phyloP scores from a whole-genome alignment of 2,113 vertebrate species.

The Microcebus griseorufus region DNA sequence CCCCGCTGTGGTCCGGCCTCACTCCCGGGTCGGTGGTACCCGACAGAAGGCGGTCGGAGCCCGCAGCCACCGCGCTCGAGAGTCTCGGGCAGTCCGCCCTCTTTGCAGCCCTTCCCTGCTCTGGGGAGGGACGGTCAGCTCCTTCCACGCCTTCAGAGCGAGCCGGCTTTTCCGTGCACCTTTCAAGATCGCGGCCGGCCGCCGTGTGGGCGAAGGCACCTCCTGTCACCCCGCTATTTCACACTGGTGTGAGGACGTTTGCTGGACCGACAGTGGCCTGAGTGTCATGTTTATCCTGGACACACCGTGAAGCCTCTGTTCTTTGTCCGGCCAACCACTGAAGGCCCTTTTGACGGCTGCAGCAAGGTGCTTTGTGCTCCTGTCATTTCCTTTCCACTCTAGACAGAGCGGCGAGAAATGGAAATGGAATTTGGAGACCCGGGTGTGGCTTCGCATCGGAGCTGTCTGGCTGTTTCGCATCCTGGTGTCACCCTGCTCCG shows the following conservation, averaged over 20 bases:
- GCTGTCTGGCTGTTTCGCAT: fast-evolving
- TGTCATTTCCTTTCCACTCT: not conserved
- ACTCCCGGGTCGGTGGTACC: fast-evolving
- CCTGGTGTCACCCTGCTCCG: fast-evolving
- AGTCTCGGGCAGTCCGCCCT: fast-evolving
- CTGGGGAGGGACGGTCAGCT: fast-evolving
- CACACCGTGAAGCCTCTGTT: not conserved
- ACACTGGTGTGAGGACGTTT: not conserved
- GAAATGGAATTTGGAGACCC: not conserved
- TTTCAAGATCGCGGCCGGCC: not conserved
- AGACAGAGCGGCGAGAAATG: not conserved
- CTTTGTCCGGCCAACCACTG: fast-evolving
- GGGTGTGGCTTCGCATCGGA: not conserved
- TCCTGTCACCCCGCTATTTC: not conserved
- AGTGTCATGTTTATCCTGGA: not conserved
- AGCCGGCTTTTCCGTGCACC: not conserved
- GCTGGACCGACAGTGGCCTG: not conserved
- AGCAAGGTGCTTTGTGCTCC: not conserved
- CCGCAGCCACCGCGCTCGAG: not conserved
- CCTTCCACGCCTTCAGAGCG: not conserved
- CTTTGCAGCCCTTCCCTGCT: fast-evolving
- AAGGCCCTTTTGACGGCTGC: not conserved
- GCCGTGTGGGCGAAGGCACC: fast-evolving
- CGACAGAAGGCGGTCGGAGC: not conserved
- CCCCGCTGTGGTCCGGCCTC: fast-evolving